Evolutionary conservation across 2,888 invertebrate species (phyloP), one percentile per base, ranked within the genome.

Genomic region (Zaprionus bogoriensis): DNA sequence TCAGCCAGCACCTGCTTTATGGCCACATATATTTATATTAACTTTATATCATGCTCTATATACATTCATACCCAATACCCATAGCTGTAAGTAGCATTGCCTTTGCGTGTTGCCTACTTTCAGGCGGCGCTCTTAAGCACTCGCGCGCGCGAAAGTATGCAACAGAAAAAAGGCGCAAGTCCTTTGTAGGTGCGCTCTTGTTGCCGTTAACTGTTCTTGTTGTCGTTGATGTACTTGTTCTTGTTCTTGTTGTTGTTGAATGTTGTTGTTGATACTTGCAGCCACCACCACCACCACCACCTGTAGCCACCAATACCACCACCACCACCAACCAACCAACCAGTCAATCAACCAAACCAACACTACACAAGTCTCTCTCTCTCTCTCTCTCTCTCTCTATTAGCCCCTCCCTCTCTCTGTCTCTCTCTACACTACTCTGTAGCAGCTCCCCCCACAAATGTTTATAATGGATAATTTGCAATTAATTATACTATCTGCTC

Each of bases 191-290:
- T n/a, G n/a, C n/a, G n/a, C n/a, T n/a, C n/a, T 36, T 36, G 32
- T 36, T 41, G 46, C 58, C 53, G 62, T 71, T 65, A 64, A 64
- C 44, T 66, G 61, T 70, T 62, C 71, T 75, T 73, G 64, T 76
- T 81, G 59, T 63, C 72, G 82, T 85, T 78, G 63, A 64, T 73
- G 62, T 81, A 74, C 74, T 66, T 81, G 77, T 74, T 73, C 10
- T 9, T 27, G 27, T 27, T 27, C 65, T 70, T 81, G 81, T 77
- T 81, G 61, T 66, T 75, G 82, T 82, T 75, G 61, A 64, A 74
- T 74, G 48, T 61, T 73, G 63, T 83, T 79, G 79, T 69, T 82
- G 76, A 72, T 74, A 60, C 12, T 27, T 27, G 14, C 57, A 50
- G 50, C 57, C 41, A 46, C 36, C 46, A 27, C 46, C 46, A 48